Evolutionary conservation across 2,888 invertebrate species (phyloP).

Genomic region (Amiota communis): DNA sequence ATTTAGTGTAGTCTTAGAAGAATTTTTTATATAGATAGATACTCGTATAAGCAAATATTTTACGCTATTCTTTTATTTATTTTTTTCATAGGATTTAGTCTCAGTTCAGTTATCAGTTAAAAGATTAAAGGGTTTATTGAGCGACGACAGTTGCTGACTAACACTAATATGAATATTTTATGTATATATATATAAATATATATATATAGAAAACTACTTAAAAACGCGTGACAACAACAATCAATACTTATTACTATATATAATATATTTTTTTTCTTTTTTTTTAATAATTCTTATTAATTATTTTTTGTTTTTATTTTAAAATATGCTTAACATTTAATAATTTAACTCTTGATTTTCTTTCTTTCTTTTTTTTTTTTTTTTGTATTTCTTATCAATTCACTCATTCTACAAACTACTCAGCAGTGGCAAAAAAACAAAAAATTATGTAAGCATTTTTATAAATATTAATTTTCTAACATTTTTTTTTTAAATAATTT

Average conservation of each 20-base stretch:
- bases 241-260: constrained; percentile 21
- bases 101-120: no score
- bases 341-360: not conserved
- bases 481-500: constrained; percentile 34
- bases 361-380: constrained; percentile 17
- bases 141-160: constrained; percentile 35
- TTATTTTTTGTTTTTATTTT: not conserved
- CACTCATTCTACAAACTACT: constrained; percentile 30
- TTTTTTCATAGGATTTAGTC: no score
- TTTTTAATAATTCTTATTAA: constrained; percentile 1
- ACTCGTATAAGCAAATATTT: no score
- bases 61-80: no score
- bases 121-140: no score
- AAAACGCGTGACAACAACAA: constrained; percentile 31
- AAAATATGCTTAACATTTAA: constrained; percentile 24
- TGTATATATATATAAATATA: constrained; percentile 33
- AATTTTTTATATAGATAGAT: no score
- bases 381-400: constrained; percentile 13
- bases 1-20: no score
- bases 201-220: constrained; percentile 40
- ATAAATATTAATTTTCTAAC: constrained; percentile 5
- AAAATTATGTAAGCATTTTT: not conserved
- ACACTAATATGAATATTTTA: constrained; percentile 27
- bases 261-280: constrained; percentile 27
- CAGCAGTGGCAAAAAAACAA: constrained; percentile 26